Evolutionary conservation across 2,797 vertebrate genomes (phyloP).

Genomic region (Propithecus perrieri): DNA sequence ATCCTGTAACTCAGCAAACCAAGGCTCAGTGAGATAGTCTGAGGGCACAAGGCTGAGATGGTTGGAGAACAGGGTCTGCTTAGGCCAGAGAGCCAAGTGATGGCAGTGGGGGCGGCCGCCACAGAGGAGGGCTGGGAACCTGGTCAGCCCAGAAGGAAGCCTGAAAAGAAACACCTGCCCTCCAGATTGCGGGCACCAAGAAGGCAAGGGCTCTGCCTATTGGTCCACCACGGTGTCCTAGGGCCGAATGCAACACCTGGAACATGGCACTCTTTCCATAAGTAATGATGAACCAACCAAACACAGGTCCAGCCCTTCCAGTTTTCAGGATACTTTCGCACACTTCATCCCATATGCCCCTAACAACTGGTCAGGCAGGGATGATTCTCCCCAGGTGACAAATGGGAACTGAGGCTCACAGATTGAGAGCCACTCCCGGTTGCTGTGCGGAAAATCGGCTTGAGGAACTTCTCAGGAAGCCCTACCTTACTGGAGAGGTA

Average conservation of each 20-base stretch:
- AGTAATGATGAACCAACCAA: background rate
- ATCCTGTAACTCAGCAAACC: background rate
- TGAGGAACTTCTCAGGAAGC: background rate
- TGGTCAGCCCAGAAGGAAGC: background rate
- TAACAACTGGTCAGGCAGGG: background rate
- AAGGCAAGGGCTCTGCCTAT: background rate
- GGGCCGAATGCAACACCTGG: background rate
- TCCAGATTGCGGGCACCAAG: accelerated
- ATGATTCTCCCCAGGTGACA: background rate
- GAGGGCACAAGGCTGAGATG: background rate
- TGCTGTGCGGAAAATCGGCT: background rate
- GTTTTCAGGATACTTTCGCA: background rate
- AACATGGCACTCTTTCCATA: background rate
- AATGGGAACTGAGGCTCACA: background rate
- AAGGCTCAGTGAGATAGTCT: background rate
- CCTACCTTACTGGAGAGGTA: background rate
- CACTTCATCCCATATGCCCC: background rate
- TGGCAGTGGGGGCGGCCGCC: background rate
- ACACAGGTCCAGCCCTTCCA: background rate
- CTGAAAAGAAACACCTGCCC: background rate
- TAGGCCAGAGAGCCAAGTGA: background rate
- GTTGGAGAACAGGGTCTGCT: background rate
- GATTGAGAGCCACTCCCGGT: background rate
- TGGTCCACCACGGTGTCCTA: background rate
- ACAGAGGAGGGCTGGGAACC: background rate